Percentiles rank a stretch among this genome's conserved stretches.
phyloP scores from a whole-genome alignment of 2,113 vertebrate genomes.

The Sclerurus mexicanus region DNA sequence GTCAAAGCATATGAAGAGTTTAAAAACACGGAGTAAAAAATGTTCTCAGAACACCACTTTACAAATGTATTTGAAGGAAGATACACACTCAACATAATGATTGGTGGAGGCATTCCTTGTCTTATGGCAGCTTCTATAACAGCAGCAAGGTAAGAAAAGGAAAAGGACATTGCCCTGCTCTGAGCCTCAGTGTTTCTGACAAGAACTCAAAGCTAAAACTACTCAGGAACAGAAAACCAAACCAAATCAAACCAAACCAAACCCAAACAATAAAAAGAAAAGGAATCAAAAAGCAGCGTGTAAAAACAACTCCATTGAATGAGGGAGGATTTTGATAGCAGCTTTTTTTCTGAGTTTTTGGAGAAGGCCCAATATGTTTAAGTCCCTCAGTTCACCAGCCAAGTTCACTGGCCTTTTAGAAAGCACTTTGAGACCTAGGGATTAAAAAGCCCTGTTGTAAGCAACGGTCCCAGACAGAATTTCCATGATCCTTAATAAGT shows the following conservation, averaged over 20 bases:
- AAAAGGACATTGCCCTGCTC: not conserved
- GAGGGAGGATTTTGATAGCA: not conserved
- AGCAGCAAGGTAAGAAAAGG: not conserved
- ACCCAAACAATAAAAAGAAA: too few species aligned
- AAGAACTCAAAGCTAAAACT: not conserved
- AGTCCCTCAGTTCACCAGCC: not conserved
- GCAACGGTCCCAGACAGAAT: not conserved
- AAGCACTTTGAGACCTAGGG: not conserved
- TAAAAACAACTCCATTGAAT: not conserved
- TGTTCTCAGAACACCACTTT: not conserved
- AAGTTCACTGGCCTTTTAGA: not conserved
- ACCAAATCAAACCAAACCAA: not conserved
- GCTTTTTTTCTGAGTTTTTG: not conserved
- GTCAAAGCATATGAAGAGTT: not conserved
- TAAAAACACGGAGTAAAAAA: not conserved
- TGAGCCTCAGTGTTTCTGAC: not conserved
- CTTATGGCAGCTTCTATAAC: not conserved
- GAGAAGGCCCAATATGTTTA: not conserved
- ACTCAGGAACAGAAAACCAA: not conserved
- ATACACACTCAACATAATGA: rapidly evolving
- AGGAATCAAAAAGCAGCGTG: not conserved
- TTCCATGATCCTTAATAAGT: not conserved
- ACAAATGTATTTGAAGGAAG: not conserved
- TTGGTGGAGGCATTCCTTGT: not conserved
- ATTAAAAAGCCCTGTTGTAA: not conserved